Conservation (phyloP, 2,888 invertebrate species). For the Patella ulyssiponensis region DNA sequence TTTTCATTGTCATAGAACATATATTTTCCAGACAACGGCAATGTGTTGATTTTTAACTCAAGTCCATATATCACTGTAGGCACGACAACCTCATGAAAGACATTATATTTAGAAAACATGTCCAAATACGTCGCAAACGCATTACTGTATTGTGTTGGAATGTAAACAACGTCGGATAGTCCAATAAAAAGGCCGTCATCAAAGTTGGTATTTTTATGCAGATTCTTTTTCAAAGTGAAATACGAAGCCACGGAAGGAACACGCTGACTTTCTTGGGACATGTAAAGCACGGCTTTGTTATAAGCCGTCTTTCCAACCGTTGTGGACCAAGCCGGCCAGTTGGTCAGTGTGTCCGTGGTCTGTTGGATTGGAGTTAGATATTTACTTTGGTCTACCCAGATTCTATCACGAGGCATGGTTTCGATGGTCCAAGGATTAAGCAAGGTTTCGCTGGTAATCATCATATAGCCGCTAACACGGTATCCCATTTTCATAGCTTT, state of each 20-base stretch:
- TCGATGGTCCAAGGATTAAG: conserved; percentile 5
- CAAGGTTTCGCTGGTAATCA: background rate
- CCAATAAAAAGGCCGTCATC: background rate
- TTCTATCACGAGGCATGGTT: background rate
- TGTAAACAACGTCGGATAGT: background rate
- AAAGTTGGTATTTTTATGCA: background rate
- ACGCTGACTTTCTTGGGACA: background rate
- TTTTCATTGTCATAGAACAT: background rate
- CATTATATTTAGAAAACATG: background rate
- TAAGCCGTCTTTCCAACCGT: background rate
- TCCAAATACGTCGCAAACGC: background rate
- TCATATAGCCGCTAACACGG: background rate
- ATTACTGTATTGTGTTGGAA: background rate
- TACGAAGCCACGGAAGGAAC: background rate
- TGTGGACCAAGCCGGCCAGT: background rate
- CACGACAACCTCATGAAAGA: background rate
- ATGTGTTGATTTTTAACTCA: background rate
- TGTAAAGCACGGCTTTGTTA: background rate
- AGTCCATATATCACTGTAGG: background rate
- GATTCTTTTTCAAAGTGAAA: background rate
- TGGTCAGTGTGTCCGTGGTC: background rate
- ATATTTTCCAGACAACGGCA: background rate
- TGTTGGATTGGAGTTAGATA: background rate
- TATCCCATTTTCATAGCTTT: background rate
- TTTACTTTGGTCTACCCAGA: background rate